Conservation (phyloP, 2,113 vertebrate species). For the Mystacornis crossleyi region DNA sequence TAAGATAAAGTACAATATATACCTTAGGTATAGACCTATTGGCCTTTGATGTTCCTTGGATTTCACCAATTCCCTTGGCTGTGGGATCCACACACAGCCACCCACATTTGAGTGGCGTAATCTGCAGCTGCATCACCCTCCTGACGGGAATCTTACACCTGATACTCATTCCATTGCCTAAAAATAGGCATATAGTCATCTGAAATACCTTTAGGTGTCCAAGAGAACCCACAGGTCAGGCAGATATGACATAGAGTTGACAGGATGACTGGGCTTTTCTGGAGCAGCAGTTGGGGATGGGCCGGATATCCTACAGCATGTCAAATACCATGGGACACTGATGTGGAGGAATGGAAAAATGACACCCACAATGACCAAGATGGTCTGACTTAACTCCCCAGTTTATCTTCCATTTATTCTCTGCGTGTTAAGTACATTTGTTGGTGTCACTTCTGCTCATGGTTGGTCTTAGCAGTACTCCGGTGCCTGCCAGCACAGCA, state of each 20-base stretch:
- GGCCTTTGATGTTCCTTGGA: neutral
- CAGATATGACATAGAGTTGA: neutral
- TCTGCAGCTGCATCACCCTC: neutral
- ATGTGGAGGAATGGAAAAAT: neutral
- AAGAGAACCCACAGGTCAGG: neutral
- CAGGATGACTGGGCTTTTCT: neutral
- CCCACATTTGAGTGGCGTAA: neutral
- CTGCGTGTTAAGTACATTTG: neutral
- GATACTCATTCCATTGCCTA: neutral
- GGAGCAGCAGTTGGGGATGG: neutral
- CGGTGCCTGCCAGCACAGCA: neutral
- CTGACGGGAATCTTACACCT: neutral
- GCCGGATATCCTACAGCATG: fast-evolving
- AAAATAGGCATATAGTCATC: neutral
- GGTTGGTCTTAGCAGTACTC: neutral
- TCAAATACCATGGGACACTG: neutral
- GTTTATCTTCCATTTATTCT: neutral
- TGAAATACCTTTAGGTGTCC: neutral
- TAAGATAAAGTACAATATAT: neutral
- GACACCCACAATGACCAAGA: neutral
- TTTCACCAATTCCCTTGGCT: neutral
- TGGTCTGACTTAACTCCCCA: neutral
- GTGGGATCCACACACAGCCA: neutral
- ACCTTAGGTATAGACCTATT: neutral
- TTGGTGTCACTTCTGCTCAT: neutral